Conservation (phyloP, 2,797 vertebrate species). For the Setipinna tenuifilis region DNA sequence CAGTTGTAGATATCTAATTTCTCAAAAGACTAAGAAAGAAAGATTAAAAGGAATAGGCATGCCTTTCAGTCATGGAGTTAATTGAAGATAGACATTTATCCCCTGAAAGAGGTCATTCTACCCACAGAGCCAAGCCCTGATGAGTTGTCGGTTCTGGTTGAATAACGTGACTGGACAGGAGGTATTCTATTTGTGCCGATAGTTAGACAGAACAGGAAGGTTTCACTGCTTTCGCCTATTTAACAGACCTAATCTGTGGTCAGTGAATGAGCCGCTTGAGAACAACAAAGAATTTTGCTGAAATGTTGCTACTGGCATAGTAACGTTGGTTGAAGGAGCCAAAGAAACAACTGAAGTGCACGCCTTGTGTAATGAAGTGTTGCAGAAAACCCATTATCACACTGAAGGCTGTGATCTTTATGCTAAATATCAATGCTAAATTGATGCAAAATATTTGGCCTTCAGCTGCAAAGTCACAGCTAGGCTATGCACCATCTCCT, state of each 20-base stretch:
- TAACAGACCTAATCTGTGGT: neutral
- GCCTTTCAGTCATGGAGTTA: neutral
- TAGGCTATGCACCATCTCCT: neutral
- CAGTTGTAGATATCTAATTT: conserved; percentile 67
- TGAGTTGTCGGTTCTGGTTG: neutral
- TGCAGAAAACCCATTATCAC: neutral
- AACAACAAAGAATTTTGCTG: neutral
- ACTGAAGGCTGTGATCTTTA: neutral
- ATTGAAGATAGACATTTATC: neutral
- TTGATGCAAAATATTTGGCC: neutral
- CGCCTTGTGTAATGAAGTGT: neutral
- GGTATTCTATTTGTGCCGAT: neutral
- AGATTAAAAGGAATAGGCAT: conserved; percentile 33
- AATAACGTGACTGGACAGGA: neutral
- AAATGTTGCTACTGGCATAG: neutral
- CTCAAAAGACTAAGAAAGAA: conserved; percentile 39
- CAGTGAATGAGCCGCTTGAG: conserved; percentile 6
- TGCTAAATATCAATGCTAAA: neutral
- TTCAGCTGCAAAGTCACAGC: neutral
- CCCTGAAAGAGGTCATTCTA: neutral
- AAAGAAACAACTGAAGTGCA: conserved; percentile 1
- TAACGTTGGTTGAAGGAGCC: neutral
- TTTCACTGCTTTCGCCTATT: neutral
- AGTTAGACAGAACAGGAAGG: neutral
- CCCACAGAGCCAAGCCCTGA: neutral